Conservation (phyloP, 2,797 vertebrate species). For the Myotis daubentonii region DNA sequence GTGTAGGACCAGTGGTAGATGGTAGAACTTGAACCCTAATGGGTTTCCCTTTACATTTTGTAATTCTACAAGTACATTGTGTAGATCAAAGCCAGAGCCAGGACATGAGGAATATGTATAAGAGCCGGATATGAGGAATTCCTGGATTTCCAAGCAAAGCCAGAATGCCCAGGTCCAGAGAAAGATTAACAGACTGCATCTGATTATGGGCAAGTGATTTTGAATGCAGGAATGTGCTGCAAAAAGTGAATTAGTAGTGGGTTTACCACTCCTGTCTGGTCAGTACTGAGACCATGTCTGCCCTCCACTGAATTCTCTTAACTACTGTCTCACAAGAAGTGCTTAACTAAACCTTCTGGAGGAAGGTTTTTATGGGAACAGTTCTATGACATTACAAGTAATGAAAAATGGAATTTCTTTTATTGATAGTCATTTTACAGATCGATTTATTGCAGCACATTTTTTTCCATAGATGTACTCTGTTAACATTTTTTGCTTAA, state of each 20-base stretch:
- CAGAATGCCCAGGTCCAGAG: background rate
- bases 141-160: slow-evolving; percentile 8
- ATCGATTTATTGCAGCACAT: background rate
- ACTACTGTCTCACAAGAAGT: background rate
- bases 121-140: background rate
- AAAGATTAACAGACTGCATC: background rate
- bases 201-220: background rate
- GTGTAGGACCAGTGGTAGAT: background rate
- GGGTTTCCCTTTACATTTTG: slow-evolving; percentile 10
- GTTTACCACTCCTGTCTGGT: background rate
- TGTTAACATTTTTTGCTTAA: slow-evolving; percentile 27
- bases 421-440: background rate
- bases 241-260: background rate
- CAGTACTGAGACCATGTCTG: background rate
- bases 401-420: slow-evolving; percentile 42
- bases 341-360: background rate
- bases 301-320: background rate
- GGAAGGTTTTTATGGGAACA: background rate
- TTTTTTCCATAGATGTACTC: background rate
- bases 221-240: background rate
- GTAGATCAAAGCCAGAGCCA: background rate
- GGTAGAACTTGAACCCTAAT: background rate
- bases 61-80: background rate
- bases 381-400: slow-evolving; percentile 4
- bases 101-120: background rate